These are phyloP conservation scores for Mobula hypostoma DNA, from an alignment of 2,113 vertebrate species.

Conservation along the genomic window DNA sequence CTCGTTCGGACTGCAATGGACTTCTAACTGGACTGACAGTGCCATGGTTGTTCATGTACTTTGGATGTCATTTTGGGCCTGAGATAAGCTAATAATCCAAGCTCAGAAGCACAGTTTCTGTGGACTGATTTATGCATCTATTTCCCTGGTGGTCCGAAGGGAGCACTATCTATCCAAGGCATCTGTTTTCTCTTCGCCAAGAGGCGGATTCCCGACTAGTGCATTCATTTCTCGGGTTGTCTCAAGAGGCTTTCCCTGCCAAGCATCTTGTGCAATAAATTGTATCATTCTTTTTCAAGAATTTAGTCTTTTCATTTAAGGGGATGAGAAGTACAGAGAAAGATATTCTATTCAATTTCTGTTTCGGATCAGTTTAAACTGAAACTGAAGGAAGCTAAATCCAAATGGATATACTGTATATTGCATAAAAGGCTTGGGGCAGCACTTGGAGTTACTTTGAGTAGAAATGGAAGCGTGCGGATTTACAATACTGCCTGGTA, in stretches of 20 bases:
- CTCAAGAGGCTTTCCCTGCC: background rate
- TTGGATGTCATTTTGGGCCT: background rate
- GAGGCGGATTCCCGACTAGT: background rate
- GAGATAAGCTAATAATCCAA: background rate
- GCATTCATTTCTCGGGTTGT: background rate
- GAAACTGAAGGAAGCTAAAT: background rate
- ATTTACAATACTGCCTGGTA: background rate
- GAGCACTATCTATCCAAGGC: constrained; percentile 19
- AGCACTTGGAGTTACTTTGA: background rate
- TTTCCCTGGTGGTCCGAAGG: constrained; percentile 20
- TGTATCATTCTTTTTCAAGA: background rate
- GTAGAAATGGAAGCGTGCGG: background rate
- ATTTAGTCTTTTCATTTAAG: background rate
- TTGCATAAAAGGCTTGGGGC: background rate
- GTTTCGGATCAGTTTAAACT: background rate
- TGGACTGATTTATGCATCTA: background rate
- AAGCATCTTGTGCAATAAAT: constrained; percentile 4
- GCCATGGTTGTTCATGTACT: background rate
- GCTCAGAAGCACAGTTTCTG: background rate
- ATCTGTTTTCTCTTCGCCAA: constrained; percentile 23
- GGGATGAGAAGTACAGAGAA: background rate
- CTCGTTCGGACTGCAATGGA: background rate
- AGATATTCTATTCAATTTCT: background rate
- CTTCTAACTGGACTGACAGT: background rate
- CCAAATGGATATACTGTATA: background rate